Conservation (phyloP, 1,140 invertebrate species). For the Ips nitidus region DNA sequence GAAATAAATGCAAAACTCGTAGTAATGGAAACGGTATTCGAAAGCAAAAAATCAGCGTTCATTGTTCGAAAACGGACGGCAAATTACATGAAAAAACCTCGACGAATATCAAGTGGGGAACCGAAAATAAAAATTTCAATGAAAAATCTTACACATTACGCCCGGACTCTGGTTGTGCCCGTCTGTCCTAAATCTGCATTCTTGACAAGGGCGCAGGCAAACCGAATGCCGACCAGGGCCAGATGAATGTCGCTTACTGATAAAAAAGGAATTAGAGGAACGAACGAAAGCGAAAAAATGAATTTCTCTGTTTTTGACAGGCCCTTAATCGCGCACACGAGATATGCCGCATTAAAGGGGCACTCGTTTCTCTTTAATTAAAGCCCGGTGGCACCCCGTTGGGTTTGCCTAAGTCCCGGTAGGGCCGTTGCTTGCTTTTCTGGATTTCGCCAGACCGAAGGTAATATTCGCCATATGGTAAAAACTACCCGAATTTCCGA, state of each 20-base stretch:
- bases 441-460: constrained; percentile 10
- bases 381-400: constrained; percentile 43
- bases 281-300: constrained; percentile 54
- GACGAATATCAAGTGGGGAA: no score
- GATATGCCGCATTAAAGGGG: constrained; percentile 52
- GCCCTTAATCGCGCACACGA: constrained; percentile 53
- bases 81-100: no score
- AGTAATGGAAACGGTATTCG: no score
- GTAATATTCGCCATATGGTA: constrained; percentile 10
- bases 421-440: constrained; percentile 16
- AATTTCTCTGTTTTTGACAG: constrained; percentile 56
- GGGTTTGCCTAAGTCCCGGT: constrained; percentile 13
- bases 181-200: constrained; percentile 42
- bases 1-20: no score
- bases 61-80: no score
- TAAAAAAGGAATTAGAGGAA: constrained; percentile 53
- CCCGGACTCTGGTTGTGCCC: constrained; percentile 21
- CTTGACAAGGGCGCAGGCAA: constrained; percentile 30
- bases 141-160: constrained; percentile 28
- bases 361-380: constrained; percentile 50
- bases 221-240: constrained; percentile 29
- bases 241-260: constrained; percentile 54
- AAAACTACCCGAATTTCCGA: neutral
- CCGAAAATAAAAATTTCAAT: no score
- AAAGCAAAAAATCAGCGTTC: no score